phyloP scores from a whole-genome alignment of 2,888 invertebrate genomes.

The Lasioglossum zephyrum region DNA sequence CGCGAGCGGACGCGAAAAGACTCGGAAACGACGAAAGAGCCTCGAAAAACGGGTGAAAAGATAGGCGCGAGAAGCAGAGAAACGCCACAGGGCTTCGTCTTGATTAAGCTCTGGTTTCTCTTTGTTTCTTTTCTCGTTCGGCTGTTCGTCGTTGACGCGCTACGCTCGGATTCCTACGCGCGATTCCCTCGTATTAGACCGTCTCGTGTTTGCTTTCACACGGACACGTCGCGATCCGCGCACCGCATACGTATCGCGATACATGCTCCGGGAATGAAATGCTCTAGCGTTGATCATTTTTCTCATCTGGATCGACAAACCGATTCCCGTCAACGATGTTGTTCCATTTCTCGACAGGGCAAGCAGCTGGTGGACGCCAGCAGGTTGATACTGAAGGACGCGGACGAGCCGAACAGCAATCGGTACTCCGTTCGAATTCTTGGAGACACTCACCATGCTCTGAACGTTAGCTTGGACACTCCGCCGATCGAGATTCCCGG shows the following conservation, averaged over 20 bases:
- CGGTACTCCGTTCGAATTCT: conserved; percentile 82
- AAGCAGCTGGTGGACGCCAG: conserved; percentile 78
- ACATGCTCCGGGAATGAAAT: not conserved
- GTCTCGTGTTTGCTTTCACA: not conserved
- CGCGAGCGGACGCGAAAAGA: conserved; percentile 44
- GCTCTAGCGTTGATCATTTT: not conserved
- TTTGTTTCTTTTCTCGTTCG: conserved; percentile 32
- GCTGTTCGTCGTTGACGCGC: conserved; percentile 23
- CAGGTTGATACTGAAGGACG: conserved; percentile 83
- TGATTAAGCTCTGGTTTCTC: conserved; percentile 76
- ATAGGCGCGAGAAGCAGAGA: conserved; percentile 39
- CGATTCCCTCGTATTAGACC: not conserved
- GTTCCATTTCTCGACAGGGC: conserved; percentile 74
- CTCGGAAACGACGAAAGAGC: conserved; percentile 50
- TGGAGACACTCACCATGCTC: conserved; percentile 80
- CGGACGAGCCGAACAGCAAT: conserved; percentile 83
- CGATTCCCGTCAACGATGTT: not conserved
- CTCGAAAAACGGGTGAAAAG: conserved; percentile 9
- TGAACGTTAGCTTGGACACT: conserved; percentile 81
- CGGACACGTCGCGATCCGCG: not conserved
- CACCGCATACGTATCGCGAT: not conserved
- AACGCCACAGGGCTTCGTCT: conserved; percentile 73
- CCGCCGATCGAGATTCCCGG: conserved; percentile 77
- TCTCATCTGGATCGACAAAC: not conserved
- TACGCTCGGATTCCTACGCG: not conserved